These are phyloP conservation scores for Trichonephila clavipes DNA, from an alignment of 1,140 invertebrate species.

Conservation along the genomic window DNA sequence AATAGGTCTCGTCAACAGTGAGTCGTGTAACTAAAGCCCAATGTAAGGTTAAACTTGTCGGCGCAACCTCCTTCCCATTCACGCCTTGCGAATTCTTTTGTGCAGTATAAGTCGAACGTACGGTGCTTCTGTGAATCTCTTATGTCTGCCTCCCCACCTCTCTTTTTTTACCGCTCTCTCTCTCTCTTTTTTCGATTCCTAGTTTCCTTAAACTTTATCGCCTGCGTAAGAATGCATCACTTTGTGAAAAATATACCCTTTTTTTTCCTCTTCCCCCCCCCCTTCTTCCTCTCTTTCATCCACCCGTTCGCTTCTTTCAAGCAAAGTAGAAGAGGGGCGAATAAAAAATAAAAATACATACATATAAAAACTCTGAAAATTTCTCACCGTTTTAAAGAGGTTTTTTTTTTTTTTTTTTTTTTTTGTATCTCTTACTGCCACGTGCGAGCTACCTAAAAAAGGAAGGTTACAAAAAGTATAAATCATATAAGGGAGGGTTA, in stretches of 20 bases:
- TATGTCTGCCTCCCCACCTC: neutral
- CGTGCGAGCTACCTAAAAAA: neutral
- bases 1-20: slow-evolving; percentile 7
- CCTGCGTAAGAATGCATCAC: slow-evolving; percentile 52
- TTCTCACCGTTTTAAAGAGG: slow-evolving; percentile 61
- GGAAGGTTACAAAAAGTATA: slow-evolving; percentile 66
- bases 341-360: neutral
- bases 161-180: slow-evolving; percentile 1
- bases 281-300: neutral
- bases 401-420: slow-evolving; percentile 53
- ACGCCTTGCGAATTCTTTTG: slow-evolving; percentile 58
- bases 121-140: slow-evolving; percentile 32
- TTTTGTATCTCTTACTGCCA: neutral
- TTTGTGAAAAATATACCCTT: neutral
- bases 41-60: slow-evolving; percentile 73
- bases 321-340: neutral
- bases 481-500: slow-evolving; percentile 49
- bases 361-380: slow-evolving; percentile 8
- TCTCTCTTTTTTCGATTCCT: neutral
- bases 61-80: slow-evolving; percentile 57
- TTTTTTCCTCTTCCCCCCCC: neutral
- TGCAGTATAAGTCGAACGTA: slow-evolving; percentile 37
- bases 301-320: slow-evolving; percentile 10
- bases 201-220: slow-evolving; percentile 64
- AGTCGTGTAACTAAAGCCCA: slow-evolving; percentile 74